Evolutionary conservation across 2,113 vertebrate genomes (phyloP).

Genomic region (Mus pahari): DNA sequence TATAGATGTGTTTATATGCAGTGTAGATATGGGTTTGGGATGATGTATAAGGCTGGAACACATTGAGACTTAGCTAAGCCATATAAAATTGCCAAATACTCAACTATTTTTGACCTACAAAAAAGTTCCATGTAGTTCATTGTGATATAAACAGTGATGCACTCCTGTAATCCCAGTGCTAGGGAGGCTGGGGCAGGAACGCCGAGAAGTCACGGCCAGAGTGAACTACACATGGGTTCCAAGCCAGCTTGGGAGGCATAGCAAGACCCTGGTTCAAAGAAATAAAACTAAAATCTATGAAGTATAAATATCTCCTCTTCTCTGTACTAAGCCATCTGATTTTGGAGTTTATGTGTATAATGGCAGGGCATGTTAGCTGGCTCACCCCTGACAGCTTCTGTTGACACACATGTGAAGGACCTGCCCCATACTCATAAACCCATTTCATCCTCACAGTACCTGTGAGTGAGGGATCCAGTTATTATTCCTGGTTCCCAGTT

Average conservation of each 20-base stretch:
- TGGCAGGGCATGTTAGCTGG: background rate
- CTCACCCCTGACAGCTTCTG: background rate
- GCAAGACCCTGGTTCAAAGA: background rate
- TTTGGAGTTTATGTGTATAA: background rate
- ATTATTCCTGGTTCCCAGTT: background rate
- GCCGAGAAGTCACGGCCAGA: background rate
- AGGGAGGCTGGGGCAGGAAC: background rate
- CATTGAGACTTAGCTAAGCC: background rate
- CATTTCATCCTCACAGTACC: background rate
- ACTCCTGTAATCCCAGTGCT: background rate
- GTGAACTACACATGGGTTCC: background rate
- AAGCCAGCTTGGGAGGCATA: background rate
- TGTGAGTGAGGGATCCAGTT: background rate
- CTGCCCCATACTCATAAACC: background rate
- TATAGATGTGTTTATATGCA: background rate
- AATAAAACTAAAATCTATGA: background rate
- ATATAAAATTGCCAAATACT: background rate
- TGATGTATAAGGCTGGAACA: background rate
- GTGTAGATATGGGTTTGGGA: background rate
- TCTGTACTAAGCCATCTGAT: background rate
- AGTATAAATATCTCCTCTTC: background rate
- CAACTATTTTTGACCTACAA: conserved; percentile 11
- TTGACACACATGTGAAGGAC: background rate
- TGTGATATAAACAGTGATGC: background rate
- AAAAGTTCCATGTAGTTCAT: background rate